phyloP scores from a whole-genome alignment of 35 echinoderm and acorn worm genomes.

The Patiria miniata region DNA sequence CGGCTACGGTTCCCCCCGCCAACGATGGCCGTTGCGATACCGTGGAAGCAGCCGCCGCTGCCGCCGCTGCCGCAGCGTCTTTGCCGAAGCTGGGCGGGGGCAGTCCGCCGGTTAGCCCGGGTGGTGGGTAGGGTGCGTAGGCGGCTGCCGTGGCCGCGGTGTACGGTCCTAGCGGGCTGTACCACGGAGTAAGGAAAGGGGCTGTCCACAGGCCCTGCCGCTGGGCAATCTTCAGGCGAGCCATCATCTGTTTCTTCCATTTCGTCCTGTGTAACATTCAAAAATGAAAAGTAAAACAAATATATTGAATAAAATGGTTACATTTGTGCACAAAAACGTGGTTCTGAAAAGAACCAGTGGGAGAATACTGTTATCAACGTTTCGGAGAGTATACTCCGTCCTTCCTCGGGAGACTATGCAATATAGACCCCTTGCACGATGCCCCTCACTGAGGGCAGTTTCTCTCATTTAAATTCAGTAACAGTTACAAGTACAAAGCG shows the following conservation, averaged over 20 bases:
- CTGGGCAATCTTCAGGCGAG: conserved; percentile 94
- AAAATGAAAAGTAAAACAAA: too few species aligned
- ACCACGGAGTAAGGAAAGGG: conserved; percentile 87
- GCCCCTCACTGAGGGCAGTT: too few species aligned
- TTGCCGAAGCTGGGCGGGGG: conserved; percentile 22
- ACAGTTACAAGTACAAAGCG: neutral
- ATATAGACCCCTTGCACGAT: too few species aligned
- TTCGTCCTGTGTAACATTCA: conserved; percentile 80
- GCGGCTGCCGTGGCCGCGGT: conserved; percentile 46
- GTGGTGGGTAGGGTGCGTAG: conserved; percentile 4
- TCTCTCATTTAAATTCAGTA: too few species aligned
- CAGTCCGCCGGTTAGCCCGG: neutral
- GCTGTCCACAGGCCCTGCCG: conserved; percentile 94
- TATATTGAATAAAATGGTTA: too few species aligned
- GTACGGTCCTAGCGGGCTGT: conserved; percentile 62
- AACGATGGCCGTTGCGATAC: neutral
- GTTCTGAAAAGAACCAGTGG: too few species aligned
- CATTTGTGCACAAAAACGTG: too few species aligned
- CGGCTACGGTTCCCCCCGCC: neutral
- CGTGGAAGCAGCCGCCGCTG: neutral
- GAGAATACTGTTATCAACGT: too few species aligned
- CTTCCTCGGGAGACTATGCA: too few species aligned
- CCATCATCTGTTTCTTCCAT: conserved; percentile 99
- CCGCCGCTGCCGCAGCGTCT: neutral
- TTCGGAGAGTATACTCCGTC: too few species aligned